Conservation (phyloP, 2,888 invertebrate species). For the Seladonia tumulorum region DNA sequence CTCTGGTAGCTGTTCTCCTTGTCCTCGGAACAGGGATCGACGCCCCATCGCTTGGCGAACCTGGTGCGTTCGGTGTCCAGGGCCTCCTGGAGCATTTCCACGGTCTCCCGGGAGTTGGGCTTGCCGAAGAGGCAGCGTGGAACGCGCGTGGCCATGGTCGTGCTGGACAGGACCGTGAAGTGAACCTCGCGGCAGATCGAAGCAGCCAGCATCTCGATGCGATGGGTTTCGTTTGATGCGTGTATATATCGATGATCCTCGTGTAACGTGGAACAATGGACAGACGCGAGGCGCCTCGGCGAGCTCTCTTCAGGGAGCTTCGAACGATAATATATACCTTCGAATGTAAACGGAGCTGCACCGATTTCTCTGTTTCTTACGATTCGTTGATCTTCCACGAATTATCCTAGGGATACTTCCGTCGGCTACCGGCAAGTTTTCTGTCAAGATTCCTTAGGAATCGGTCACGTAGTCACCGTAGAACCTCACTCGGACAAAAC, state of each 20-base stretch:
- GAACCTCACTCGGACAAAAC: conserved; percentile 21
- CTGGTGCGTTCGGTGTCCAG: conserved; percentile 86
- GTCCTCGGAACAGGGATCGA: conserved; percentile 84
- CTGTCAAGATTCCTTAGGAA: conserved; percentile 53
- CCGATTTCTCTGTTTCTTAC: background rate
- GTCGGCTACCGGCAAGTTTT: conserved; percentile 46
- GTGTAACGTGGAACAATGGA: conserved; percentile 13
- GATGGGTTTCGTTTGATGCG: conserved; percentile 63
- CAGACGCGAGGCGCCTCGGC: background rate
- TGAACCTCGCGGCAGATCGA: conserved; percentile 81
- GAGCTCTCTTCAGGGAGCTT: background rate
- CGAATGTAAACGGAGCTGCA: background rate
- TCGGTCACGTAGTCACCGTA: conserved; percentile 34
- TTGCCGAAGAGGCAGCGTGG: conserved; percentile 87
- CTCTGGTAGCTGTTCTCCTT: conserved; percentile 78
- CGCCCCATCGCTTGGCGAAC: conserved; percentile 87
- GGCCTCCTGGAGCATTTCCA: conserved; percentile 87
- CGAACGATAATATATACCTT: too few relatives aligned
- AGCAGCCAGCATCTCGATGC: conserved; percentile 80
- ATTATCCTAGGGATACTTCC: background rate
- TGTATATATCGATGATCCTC: conserved; percentile 37
- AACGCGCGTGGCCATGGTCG: conserved; percentile 77
- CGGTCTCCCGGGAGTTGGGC: conserved; percentile 87
- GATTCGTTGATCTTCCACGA: background rate
- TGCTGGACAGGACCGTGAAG: conserved; percentile 76